Conservation (phyloP, 1,140 invertebrate species). For the Aphaenogaster ashmeadi region DNA sequence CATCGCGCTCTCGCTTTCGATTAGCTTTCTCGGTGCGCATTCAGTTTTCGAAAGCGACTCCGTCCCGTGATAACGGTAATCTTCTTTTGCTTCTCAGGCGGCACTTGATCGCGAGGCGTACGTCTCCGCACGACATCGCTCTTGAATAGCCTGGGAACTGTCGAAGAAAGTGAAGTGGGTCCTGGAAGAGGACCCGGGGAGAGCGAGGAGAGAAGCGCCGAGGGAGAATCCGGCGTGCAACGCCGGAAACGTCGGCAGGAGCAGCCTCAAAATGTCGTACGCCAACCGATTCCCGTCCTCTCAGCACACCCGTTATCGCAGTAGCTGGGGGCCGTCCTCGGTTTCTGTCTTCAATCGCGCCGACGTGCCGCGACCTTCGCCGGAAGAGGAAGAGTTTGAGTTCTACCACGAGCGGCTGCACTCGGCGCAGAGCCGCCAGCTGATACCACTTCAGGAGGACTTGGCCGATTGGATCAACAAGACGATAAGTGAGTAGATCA, state of each 20-base stretch:
- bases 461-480: constrained; percentile 96
- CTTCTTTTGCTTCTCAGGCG: constrained; percentile 45
- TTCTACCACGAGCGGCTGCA: constrained; percentile 92
- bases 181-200: constrained; percentile 30
- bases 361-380: constrained; percentile 88
- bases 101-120: constrained; percentile 64
- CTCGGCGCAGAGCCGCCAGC: constrained; percentile 92
- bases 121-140: constrained; percentile 34
- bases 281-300: constrained; percentile 89
- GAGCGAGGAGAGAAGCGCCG: neutral
- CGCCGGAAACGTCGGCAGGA: constrained; percentile 41
- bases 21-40: neutral
- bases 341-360: constrained; percentile 88
- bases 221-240: constrained; percentile 31
- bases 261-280: constrained; percentile 87
- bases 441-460: constrained; percentile 94
- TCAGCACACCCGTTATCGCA: constrained; percentile 88
- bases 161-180: constrained; percentile 42
- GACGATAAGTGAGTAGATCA: constrained; percentile 91
- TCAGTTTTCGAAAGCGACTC: constrained; percentile 23
- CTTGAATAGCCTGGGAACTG: constrained; percentile 29
- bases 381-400: constrained; percentile 91
- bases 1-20: constrained; percentile 12
- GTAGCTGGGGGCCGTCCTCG: constrained; percentile 90
- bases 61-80: constrained; percentile 1